Base-by-base conservation (phyloP, 2,888 invertebrate species). In the Dryobotodes eremita region DNA sequence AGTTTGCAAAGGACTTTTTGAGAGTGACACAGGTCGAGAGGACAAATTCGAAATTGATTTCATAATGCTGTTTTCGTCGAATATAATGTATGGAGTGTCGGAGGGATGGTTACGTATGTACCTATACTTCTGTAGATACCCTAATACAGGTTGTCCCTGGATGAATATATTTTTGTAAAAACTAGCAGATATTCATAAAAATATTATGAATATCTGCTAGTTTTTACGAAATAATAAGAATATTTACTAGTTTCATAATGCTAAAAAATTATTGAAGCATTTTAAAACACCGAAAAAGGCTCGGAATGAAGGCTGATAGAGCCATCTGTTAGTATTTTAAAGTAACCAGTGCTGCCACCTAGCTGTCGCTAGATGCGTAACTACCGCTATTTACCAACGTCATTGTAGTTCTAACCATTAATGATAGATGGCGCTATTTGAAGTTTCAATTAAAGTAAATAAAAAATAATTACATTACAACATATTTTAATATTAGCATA, bases 351-450 rank as follows among this genome's bases (percentile, higher is more conserved):
- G n/a, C 66, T 62, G 42, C 62, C 17, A 77, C 17, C 61, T 50
- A 65, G 42, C 23, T 1, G 20, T 36, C 8, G 0, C 5, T 8
- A 1, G 42, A 5, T 42, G 7, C 42, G 42, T 42, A 42, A 42
- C 42, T 42, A 42, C 42, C 42, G 42, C 42, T 42, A 42, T 42
- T 36, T 42, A 42, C 7, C 13, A 10, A 46, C 36, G 3, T 42
- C 31, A 2, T 26, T 48, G 4, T 26, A 55, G 23, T 75, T 55
- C 1, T 3, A 17, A 1, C 1, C 3, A 3, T 0, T 17, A 23
- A 5, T 1, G 2, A 70, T 61, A 83, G 82, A 75, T 75, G 75
- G 71, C 82, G 79, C 17, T 55, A 13, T 55, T 71, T 57, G 0
- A 10, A 42, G 13, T 50, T 69, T 15, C 10, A 53, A 26, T 8